Percentiles rank a stretch among this genome's conserved stretches.
Conservation (phyloP, 2,888 invertebrate species). For the Actias luna region DNA sequence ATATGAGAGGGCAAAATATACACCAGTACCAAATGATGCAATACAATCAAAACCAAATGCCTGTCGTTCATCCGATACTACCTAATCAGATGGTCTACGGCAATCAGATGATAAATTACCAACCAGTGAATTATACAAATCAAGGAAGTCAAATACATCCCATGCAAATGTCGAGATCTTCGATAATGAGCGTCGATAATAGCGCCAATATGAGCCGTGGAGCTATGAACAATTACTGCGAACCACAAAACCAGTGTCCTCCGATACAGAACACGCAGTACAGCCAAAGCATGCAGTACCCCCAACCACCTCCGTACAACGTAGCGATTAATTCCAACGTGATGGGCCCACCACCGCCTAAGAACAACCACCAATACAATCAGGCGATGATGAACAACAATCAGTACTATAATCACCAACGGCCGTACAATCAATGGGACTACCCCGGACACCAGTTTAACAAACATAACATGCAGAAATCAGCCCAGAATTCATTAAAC, state of each 20-base stretch:
- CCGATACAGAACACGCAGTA: constrained; percentile 56
- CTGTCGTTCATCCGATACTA: constrained; percentile 51
- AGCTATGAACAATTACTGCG: constrained; percentile 65
- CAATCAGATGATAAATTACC: constrained; percentile 65
- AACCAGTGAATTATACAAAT: constrained; percentile 54
- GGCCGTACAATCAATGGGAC: constrained; percentile 73
- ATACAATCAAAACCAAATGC: constrained; percentile 61
- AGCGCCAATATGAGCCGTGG: constrained; percentile 70
- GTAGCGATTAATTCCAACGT: constrained; percentile 69
- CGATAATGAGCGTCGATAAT: constrained; percentile 75
- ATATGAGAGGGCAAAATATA: constrained; percentile 61
- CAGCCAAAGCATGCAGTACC: constrained; percentile 66
- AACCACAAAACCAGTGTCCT: constrained; percentile 54
- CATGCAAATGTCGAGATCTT: constrained; percentile 72
- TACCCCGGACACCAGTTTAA: constrained; percentile 71
- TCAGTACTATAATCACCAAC: constrained; percentile 72
- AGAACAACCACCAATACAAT: constrained; percentile 74
- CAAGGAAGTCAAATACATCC: constrained; percentile 65
- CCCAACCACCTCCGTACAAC: constrained; percentile 70
- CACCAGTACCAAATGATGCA: constrained; percentile 70
- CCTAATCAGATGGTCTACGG: constrained; percentile 57
- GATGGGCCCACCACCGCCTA: constrained; percentile 76
- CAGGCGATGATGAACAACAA: constrained; percentile 77
- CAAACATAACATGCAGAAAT: constrained; percentile 70
- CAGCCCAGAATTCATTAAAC: constrained; percentile 66